A percentile compares a stretch with the other conserved stretches of the same genome.
phyloP scores from a whole-genome alignment of 92 coral and sea anemone genomes.

The Chrysogorgia sp. region DNA sequence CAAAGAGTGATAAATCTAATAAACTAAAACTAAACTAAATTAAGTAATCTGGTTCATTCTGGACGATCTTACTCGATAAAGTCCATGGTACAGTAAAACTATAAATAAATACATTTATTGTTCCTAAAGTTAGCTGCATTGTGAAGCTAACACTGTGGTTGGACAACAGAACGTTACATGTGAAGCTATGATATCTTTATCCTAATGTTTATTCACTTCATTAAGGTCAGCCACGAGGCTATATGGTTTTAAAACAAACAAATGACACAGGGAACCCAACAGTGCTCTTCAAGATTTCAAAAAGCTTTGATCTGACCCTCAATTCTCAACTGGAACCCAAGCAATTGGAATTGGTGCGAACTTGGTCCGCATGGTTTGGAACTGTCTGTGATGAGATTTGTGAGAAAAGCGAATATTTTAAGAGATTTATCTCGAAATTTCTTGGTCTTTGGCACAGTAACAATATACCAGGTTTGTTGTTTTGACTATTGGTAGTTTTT shows the following conservation, averaged over 20 bases:
- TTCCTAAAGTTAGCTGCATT: no score
- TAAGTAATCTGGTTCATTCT: no score
- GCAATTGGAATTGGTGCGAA: neutral
- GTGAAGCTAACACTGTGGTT: no score
- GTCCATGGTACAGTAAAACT: no score
- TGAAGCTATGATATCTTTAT: neutral
- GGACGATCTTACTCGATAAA: no score
- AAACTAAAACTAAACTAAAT: no score
- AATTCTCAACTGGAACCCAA: neutral
- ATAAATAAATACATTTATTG: no score
- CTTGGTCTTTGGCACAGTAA: constrained; percentile 15
- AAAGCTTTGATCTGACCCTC: neutral
- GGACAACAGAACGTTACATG: no score
- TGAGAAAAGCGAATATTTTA: constrained; percentile 1
- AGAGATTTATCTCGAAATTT: constrained; percentile 4
- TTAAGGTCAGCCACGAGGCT: constrained; percentile 28
- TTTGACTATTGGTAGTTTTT: neutral
- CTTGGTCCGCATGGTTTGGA: constrained; percentile 17
- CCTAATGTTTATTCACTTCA: neutral
- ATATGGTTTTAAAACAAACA: constrained; percentile 9
- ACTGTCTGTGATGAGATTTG: neutral
- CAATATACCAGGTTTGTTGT: neutral
- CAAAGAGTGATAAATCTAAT: no score
- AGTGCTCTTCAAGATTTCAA: constrained; percentile 21
- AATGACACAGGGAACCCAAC: constrained; percentile 35